A percentile compares a stretch with the other conserved stretches of the same genome.
These are phyloP conservation scores for Pseudolycoriella hygida DNA, from an alignment of 2,888 invertebrate genomes.

Conservation along the genomic window DNA sequence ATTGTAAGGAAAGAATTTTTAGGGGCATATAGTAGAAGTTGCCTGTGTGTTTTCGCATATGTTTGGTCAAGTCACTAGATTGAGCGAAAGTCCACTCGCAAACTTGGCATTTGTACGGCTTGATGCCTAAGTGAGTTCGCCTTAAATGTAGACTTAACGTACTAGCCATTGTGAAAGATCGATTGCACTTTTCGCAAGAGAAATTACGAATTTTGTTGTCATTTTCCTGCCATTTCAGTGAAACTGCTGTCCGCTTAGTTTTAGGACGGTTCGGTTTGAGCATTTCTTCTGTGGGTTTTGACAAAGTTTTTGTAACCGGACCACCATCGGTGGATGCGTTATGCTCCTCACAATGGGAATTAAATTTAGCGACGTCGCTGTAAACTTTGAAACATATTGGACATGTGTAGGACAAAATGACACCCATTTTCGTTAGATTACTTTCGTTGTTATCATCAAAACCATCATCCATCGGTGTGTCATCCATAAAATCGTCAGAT, in stretches of 20 bases:
- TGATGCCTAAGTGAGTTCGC: conserved; percentile 6
- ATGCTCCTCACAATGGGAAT: not conserved
- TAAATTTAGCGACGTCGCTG: not conserved
- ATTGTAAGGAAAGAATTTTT: too few species aligned
- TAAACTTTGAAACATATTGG: not conserved
- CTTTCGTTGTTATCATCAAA: not conserved
- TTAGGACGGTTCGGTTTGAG: not conserved
- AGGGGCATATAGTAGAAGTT: too few species aligned
- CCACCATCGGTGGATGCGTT: too few species aligned
- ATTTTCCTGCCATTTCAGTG: conserved; percentile 5
- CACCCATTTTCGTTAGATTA: not conserved
- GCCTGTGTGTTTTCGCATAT: conserved; percentile 6
- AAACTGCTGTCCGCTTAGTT: conserved; percentile 3
- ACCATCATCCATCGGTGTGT: not conserved
- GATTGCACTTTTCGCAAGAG: conserved; percentile 7
- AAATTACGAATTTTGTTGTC: conserved; percentile 7
- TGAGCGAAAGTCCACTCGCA: conserved; percentile 6
- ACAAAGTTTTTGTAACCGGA: not conserved
- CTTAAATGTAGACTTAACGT: conserved; percentile 7
- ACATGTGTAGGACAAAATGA: not conserved
- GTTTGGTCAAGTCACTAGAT: conserved; percentile 7
- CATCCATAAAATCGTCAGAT: not conserved
- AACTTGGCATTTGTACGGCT: conserved; percentile 6
- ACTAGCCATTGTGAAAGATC: conserved; percentile 7
- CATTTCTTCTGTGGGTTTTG: not conserved